Percentiles rank a stretch among this genome's conserved stretches.
Conservation (phyloP, 2,797 vertebrate genomes). For the Oophaga sylvatica region DNA sequence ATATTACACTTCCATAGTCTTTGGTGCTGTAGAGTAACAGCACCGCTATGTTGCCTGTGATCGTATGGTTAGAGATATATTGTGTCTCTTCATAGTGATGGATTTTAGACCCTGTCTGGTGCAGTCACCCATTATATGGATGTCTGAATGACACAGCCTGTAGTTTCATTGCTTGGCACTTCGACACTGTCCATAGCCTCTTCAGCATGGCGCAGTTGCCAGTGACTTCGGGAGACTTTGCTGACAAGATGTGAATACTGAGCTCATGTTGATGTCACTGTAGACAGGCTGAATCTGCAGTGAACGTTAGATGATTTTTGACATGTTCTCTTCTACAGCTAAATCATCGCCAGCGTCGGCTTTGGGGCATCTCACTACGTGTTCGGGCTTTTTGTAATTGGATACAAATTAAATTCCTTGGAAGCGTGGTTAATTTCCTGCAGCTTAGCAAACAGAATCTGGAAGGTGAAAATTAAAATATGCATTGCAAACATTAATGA, state of each 20-base stretch:
- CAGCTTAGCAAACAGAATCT: conserved; percentile 41
- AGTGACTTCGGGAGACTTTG: not conserved
- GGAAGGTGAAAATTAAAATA: conserved; percentile 36
- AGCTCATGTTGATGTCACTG: not conserved
- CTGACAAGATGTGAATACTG: not conserved
- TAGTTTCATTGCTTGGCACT: conserved; percentile 25
- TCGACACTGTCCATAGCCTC: conserved; percentile 17
- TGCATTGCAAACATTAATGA: conserved; percentile 34
- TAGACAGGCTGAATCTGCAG: not conserved
- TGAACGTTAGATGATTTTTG: not conserved
- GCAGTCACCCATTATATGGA: conserved; percentile 15
- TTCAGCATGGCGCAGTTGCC: not conserved
- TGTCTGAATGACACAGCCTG: conserved; percentile 28
- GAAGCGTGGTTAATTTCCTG: conserved; percentile 24
- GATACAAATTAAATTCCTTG: conserved; percentile 41
- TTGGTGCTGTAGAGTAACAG: not conserved
- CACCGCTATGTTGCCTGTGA: not conserved
- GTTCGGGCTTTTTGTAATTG: conserved; percentile 18
- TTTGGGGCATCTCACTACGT: conserved; percentile 29
- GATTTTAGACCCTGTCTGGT: not conserved
- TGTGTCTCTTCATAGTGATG: not conserved
- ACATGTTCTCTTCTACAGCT: not conserved
- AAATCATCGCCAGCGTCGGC: not conserved
- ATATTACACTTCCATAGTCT: not conserved
- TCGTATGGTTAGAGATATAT: not conserved